phyloP scores from a whole-genome alignment of 1,140 invertebrate species.

The Achatina immaculata region DNA sequence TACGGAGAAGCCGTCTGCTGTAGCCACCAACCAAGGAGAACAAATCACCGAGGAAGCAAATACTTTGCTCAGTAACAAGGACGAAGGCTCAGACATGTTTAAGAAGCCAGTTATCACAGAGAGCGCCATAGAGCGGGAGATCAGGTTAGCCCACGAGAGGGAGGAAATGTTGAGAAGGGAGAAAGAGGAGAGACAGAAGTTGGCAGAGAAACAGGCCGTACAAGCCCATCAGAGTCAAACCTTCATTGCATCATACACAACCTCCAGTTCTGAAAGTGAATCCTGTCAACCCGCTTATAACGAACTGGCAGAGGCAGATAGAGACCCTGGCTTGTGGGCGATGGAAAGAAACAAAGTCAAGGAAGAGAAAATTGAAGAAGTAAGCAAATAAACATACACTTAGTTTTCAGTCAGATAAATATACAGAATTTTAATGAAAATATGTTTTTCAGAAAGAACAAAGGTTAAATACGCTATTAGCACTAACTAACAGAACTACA shows the following conservation, averaged over 20 bases:
- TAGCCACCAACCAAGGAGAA: not conserved
- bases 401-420: too few species aligned
- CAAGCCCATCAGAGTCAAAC: not conserved
- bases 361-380: conserved; percentile 48
- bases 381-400: too few species aligned
- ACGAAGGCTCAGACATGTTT: conserved; percentile 30
- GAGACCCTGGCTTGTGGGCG: conserved; percentile 56
- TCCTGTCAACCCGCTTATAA: conserved; percentile 58
- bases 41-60: not conserved
- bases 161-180: conserved; percentile 68
- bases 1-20: conserved; percentile 27
- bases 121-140: conserved; percentile 76
- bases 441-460: too few species aligned
- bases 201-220: conserved; percentile 44
- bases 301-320: conserved; percentile 66
- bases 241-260: conserved; percentile 33
- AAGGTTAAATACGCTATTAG: too few species aligned
- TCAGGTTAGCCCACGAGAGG: conserved; percentile 73
- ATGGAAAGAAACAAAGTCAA: conserved; percentile 43
- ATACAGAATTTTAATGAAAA: too few species aligned
- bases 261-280: conserved; percentile 39
- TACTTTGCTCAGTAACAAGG: not conserved
- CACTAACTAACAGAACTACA: too few species aligned
- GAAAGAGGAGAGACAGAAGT: conserved; percentile 54
- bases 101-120: conserved; percentile 61